Evolutionary conservation across 2,888 invertebrate species (phyloP).

Genomic region (Polydrusus pterygomalis): DNA sequence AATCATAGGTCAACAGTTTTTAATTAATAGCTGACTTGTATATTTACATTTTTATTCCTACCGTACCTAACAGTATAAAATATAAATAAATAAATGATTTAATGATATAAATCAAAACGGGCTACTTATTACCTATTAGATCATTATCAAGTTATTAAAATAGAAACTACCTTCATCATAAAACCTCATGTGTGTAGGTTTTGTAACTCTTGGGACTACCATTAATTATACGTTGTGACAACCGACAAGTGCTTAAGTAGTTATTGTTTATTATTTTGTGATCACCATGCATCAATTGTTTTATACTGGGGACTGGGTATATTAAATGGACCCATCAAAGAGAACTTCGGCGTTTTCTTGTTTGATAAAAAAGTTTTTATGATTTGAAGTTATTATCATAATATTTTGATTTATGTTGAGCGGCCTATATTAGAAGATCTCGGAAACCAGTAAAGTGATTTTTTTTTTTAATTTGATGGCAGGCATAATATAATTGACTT

Average conservation of each 20-base stretch:
- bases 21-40: neutral
- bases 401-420: no score
- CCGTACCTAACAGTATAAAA: neutral
- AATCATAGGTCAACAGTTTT: neutral
- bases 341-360: no score
- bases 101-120: conserved; percentile 20
- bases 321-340: no score
- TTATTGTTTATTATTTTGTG: neutral
- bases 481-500: no score
- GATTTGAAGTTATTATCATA: no score
- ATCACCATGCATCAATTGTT: neutral
- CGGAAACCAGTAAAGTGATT: no score
- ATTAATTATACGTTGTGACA: conserved; percentile 6
- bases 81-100: neutral
- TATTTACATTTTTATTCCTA: neutral
- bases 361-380: no score
- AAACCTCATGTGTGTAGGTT: conserved; percentile 1
- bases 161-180: conserved; percentile 4
- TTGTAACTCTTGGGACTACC: neutral
- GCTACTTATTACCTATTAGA: conserved; percentile 28
- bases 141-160: conserved; percentile 14
- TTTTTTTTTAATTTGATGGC: no score
- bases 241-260: conserved; percentile 6
- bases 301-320: neutral
- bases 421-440: no score